Evolutionary conservation across 1,140 invertebrate species (phyloP).

Genomic region (Aphidius gifuensis): DNA sequence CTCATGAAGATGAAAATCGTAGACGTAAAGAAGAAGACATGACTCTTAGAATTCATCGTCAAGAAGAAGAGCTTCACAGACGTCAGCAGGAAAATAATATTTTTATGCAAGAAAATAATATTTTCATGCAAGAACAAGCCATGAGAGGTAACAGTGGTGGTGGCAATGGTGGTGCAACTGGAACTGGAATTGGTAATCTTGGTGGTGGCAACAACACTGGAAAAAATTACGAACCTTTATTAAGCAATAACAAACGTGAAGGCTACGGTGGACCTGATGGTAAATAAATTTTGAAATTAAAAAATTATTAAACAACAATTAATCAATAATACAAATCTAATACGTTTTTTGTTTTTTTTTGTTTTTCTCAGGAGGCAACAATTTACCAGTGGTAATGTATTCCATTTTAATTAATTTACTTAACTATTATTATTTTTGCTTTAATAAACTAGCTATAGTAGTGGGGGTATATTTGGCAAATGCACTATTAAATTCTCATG

Average conservation of each 20-base stretch:
- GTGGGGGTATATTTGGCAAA: too few species aligned
- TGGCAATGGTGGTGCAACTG: conserved; percentile 23
- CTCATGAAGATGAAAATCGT: conserved; percentile 69
- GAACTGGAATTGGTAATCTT: not conserved
- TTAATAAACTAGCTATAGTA: too few species aligned
- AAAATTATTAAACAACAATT: not conserved
- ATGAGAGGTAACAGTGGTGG: conserved; percentile 39
- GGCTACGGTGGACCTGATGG: conserved; percentile 49
- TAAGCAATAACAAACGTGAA: conserved; percentile 46
- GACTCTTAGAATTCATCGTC: conserved; percentile 68
- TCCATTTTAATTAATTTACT: conserved; percentile 10
- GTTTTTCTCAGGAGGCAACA: conserved; percentile 48
- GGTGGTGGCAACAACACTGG: conserved; percentile 28
- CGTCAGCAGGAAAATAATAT: conserved; percentile 78
- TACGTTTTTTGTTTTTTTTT: not conserved
- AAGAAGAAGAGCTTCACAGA: conserved; percentile 79
- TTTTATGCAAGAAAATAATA: conserved; percentile 67
- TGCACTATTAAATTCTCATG: too few species aligned
- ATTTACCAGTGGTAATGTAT: conserved; percentile 55
- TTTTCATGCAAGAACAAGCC: conserved; percentile 46
- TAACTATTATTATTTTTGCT: not conserved
- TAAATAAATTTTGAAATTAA: conserved; percentile 28
- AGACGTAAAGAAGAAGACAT: conserved; percentile 73
- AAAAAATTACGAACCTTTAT: conserved; percentile 50
- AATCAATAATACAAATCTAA: too few species aligned